Conservation (phyloP, 2,888 invertebrate genomes). For the Hydriomena furcata region DNA sequence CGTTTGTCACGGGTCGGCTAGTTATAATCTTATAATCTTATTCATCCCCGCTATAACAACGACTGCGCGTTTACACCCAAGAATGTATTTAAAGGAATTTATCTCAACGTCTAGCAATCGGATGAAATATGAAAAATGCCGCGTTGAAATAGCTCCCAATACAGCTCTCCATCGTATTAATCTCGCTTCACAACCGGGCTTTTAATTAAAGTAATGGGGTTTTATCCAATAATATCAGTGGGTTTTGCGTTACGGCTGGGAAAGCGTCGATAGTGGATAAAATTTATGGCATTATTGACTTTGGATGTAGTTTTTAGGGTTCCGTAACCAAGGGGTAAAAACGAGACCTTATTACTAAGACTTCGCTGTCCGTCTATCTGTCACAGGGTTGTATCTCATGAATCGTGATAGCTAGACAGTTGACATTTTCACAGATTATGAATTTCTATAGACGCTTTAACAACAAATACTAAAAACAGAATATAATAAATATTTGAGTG, state of each 20-base stretch:
- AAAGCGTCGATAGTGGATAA: neutral
- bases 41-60: constrained; percentile 22
- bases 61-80: constrained; percentile 18
- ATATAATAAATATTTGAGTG: too few relatives aligned
- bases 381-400: too few relatives aligned
- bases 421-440: too few relatives aligned
- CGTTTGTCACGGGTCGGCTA: too few relatives aligned
- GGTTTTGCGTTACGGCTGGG: neutral
- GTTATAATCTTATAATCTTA: too few relatives aligned
- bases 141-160: constrained; percentile 18
- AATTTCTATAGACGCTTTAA: too few relatives aligned
- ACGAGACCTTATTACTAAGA: too few relatives aligned
- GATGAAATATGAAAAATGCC: constrained; percentile 28
- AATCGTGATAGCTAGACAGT: too few relatives aligned
- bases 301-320: neutral
- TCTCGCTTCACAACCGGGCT: constrained; percentile 7
- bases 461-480: too few relatives aligned
- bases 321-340: too few relatives aligned
- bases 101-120: constrained; percentile 12
- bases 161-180: constrained; percentile 20
- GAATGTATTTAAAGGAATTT: constrained; percentile 42
- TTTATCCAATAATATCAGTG: constrained; percentile 7
- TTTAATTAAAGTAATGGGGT: constrained; percentile 24
- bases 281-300: constrained; percentile 4
- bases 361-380: too few relatives aligned